Evolutionary conservation across 2,888 invertebrate species (phyloP), one percentile per base, ranked within the genome.

Genomic region (Encarsia formosa): DNA sequence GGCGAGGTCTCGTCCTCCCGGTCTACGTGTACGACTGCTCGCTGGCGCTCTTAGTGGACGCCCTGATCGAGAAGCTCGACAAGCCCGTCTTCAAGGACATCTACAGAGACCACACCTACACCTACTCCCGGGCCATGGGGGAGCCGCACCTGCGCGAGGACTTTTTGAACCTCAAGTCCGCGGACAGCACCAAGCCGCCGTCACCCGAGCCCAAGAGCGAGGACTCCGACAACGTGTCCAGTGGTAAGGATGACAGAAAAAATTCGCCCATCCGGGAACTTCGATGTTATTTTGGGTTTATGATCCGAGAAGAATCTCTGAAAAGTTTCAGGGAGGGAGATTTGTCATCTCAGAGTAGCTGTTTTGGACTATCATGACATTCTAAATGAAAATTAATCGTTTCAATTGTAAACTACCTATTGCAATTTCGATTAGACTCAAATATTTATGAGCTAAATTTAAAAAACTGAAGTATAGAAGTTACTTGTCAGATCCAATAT

Each of bases 11-110:
- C 23, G 70, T 76, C 18, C 66, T 81, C 34, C 86, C 86, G 0
- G 71, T 86, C 49, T 86, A 84, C 63, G 78, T 84, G n/a, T 86
- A 84, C 63, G 83, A 85, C 65, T 85, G 85, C 66, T 80, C 82
- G 2, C 69, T 82, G 39, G 76, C 78, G 20, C 71, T 78, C 52
- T 67, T 86, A 29, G 81, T 81, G n/a, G 78, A 81, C 57, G 76
- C 78, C 1, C 73, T 81, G 32, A 70, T 78, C 5, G 73, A 72
- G 46, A 75, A 76, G 59, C 67, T 68, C 13, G 65, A 67, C 5
- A 65, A 65, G 47, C 65, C 70, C 3, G 63, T 70, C 9, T 66
- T 65, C 26, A 75, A 74, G 49, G 81, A 81, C 62, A 69, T 79
- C 40, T 80, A 76, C 63, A 76, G 78, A 56, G 80, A 81, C 67